phyloP scores from a whole-genome alignment of 2,888 invertebrate genomes.

The Clusia tigrina region DNA sequence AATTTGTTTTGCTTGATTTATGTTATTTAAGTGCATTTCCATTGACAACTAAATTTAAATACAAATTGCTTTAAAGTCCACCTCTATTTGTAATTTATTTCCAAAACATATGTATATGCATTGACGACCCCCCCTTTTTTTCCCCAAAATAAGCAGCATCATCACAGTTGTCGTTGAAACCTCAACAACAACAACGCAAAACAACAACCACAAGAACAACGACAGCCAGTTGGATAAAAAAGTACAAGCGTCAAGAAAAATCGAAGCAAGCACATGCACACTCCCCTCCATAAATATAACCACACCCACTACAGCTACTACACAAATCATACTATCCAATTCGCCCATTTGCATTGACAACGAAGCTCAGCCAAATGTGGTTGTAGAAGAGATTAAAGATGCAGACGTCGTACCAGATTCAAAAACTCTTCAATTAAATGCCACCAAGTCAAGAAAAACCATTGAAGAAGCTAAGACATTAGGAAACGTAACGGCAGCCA shows the following conservation, averaged over 20 bases:
- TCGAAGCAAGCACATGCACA: slow-evolving; percentile 33
- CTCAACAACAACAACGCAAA: slow-evolving; percentile 23
- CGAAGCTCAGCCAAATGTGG: slow-evolving; percentile 18
- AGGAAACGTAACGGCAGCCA: too few relatives aligned
- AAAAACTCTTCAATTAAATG: not conserved
- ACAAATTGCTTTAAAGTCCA: not conserved
- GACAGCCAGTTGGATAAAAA: slow-evolving; percentile 13
- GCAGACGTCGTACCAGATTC: too few relatives aligned
- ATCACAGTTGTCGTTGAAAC: slow-evolving; percentile 36
- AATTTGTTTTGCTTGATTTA: too few relatives aligned
- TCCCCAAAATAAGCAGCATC: slow-evolving; percentile 32
- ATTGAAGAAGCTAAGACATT: not conserved
- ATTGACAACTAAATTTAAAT: too few relatives aligned
- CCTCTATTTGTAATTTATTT: not conserved
- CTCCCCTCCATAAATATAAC: slow-evolving; percentile 54
- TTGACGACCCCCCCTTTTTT: not conserved
- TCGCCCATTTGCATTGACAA: slow-evolving; percentile 35
- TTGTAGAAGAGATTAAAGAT: slow-evolving; percentile 8
- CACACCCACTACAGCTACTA: slow-evolving; percentile 53
- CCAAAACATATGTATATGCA: not conserved
- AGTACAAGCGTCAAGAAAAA: slow-evolving; percentile 33
- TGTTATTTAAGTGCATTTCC: too few relatives aligned
- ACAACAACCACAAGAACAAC: slow-evolving; percentile 32
- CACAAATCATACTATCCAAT: slow-evolving; percentile 45
- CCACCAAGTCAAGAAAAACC: slow-evolving; percentile 3